Evolutionary conservation across 2,888 invertebrate species (phyloP).

Genomic region (Athalia circularis): DNA sequence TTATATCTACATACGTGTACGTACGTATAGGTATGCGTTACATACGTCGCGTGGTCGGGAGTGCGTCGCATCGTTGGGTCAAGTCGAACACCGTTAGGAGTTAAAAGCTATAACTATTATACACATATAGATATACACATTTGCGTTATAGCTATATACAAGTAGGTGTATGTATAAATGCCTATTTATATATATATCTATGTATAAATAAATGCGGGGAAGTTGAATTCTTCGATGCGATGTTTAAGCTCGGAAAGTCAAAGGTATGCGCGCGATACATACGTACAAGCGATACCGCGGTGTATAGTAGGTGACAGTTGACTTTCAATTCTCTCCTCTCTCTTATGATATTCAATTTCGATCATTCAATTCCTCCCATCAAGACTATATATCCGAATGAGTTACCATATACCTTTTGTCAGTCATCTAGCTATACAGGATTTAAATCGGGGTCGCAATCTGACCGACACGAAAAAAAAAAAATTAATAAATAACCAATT

Average conservation of each 20-base stretch:
- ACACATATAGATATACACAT: neutral
- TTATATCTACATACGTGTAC: neutral
- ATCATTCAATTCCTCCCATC: too few relatives aligned
- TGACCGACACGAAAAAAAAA: too few relatives aligned
- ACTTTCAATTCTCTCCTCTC: neutral
- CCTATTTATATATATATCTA: neutral
- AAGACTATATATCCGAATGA: too few relatives aligned
- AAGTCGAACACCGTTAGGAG: conserved; percentile 31
- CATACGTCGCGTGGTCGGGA: neutral
- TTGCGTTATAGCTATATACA: neutral
- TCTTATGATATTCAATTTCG: too few relatives aligned
- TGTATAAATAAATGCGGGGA: neutral
- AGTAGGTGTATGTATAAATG: too few relatives aligned
- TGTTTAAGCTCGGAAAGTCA: neutral
- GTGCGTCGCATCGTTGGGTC: neutral
- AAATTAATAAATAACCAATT: too few relatives aligned
- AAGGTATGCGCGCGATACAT: neutral
- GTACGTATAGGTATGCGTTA: too few relatives aligned
- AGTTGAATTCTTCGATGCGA: neutral
- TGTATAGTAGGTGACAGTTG: conserved; percentile 4
- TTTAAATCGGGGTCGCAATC: too few relatives aligned
- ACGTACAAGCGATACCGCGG: neutral
- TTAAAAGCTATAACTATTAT: neutral
- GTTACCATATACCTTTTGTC: too few relatives aligned
- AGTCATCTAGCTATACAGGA: too few relatives aligned